phyloP scores from a whole-genome alignment of 2,797 vertebrate species.

The Crocodylus rhombifer region DNA sequence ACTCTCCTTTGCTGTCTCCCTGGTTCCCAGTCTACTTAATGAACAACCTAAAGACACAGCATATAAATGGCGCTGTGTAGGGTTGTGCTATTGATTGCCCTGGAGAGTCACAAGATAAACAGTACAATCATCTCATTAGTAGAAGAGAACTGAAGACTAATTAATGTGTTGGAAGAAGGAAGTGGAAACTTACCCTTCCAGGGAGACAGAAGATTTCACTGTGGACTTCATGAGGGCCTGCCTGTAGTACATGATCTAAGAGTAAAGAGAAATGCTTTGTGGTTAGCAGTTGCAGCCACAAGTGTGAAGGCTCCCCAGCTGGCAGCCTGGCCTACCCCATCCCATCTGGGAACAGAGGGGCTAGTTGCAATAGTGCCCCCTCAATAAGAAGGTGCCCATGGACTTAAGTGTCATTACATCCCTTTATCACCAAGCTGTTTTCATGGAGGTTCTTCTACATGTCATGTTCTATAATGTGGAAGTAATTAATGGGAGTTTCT shows the following conservation, averaged over 20 bases:
- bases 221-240: constrained; percentile 93
- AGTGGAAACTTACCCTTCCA: constrained; percentile 89
- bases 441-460: constrained; percentile 15
- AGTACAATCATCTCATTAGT: constrained; percentile 21
- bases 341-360: background rate
- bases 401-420: background rate
- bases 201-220: constrained; percentile 97
- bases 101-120: constrained; percentile 43
- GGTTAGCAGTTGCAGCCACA: background rate
- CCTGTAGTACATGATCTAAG: constrained; percentile 95
- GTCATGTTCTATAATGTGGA: constrained; percentile 39
- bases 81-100: background rate
- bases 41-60: background rate
- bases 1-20: background rate
- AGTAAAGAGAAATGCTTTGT: background rate
- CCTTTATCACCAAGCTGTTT: background rate
- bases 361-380: background rate
- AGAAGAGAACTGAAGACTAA: constrained; percentile 31
- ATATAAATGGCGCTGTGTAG: background rate
- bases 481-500: constrained; percentile 51
- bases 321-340: background rate
- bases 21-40: background rate
- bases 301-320: background rate
- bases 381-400: background rate
- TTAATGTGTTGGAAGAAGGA: constrained; percentile 46